These are phyloP conservation scores for Neodiprion lecontei DNA, from an alignment of 1,140 invertebrate species.

Conservation along the genomic window DNA sequence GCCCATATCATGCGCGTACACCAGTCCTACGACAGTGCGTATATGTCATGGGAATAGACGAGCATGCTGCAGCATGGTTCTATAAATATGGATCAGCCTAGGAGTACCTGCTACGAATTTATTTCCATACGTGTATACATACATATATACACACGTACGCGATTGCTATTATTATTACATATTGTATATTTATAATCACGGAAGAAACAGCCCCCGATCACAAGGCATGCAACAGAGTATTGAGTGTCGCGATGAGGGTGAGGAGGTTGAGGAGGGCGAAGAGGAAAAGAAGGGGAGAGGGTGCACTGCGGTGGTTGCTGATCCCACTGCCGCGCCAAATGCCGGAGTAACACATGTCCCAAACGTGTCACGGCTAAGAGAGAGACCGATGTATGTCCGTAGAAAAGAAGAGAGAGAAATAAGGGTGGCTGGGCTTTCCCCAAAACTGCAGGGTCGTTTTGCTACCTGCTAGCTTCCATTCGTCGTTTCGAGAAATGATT, in stretches of 20 bases:
- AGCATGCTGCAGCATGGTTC: too few relatives aligned
- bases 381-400: constrained; percentile 5
- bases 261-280: too few relatives aligned
- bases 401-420: constrained; percentile 23
- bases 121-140: too few relatives aligned
- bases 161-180: too few relatives aligned
- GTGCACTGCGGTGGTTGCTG: background rate
- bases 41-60: too few relatives aligned
- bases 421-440: constrained; percentile 11
- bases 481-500: too few relatives aligned
- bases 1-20: too few relatives aligned
- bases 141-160: too few relatives aligned
- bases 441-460: constrained; percentile 18
- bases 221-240: background rate
- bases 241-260: background rate
- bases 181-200: too few relatives aligned
- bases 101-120: too few relatives aligned
- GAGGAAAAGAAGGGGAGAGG: background rate
- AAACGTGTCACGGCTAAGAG: constrained; percentile 35
- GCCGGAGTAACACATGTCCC: constrained; percentile 44
- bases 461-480: background rate
- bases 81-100: too few relatives aligned
- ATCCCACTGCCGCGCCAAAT: background rate
- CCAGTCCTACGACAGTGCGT: too few relatives aligned
- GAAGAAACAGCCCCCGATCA: background rate